Evolutionary conservation across 2,113 vertebrate species (phyloP), one percentile per base, ranked within the genome.

Genomic region (Oncorhynchus gorbuscha): DNA sequence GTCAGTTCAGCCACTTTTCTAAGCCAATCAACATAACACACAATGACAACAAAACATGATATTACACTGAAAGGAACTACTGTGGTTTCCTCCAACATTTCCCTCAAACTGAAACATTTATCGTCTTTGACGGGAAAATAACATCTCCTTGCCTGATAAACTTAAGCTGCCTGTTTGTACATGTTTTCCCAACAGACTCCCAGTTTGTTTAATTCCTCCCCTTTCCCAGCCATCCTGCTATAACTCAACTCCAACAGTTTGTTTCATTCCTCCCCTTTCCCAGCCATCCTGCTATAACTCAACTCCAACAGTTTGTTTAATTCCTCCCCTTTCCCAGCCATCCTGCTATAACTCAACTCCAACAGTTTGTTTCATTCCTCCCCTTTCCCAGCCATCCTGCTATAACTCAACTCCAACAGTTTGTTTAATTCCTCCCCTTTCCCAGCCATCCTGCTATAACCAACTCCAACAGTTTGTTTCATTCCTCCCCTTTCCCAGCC

Each of bases 281-380:
- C 77, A 84, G 88, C 80, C 86, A 86, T 92, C 91, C 92, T 89
- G 91, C 87, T 70, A 78, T 92, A 86, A 85, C 76, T 91, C 88
- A 86, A 71, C 73, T 71, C 69, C 51, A 68, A 79, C 77, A 84
- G 78, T 82, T 82, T 79, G 22, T 79, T 74, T 73, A 75, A 75
- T 75, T 72, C 24, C 24, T 82, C 48, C 32, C 22, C 1, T 66
- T 85, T 83, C 74, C 81, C 77, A 84, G 88, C 80, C 86, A 86
- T 92, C 91, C 92, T 89, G 91, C 87, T 70, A 78, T 92, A 86
- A 85, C 76, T 91, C 88, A 86, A 71, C 73, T 71, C 69, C 51
- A 68, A 79, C 77, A 84, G 78, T 82, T 82, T 79, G 22, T 79
- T 74, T 73, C 76, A 75, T 75, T 72, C 24, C 24, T 82, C 48